A percentile compares a stretch with the other conserved stretches of the same genome.
phyloP scores from a whole-genome alignment of 2,797 vertebrate genomes.

The Huso huso region DNA sequence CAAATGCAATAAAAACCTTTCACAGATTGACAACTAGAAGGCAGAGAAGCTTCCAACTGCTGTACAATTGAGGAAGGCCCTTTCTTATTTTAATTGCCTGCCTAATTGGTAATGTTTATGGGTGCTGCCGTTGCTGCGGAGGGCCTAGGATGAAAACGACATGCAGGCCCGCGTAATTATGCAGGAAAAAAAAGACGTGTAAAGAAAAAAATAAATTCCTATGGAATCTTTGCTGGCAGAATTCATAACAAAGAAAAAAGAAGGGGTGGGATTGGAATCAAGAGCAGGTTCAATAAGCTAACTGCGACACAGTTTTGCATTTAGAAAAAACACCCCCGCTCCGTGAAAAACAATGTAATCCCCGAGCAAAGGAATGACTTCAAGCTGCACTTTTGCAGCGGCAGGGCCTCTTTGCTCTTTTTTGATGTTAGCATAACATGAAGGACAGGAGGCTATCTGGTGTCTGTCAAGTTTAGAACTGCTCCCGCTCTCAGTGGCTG shows the following conservation, averaged over 20 bases:
- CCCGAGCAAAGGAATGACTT: slow-evolving; percentile 60
- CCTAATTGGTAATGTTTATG: slow-evolving; percentile 96
- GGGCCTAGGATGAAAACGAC: slow-evolving; percentile 54
- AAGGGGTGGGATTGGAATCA: slow-evolving; percentile 29
- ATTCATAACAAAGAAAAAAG: slow-evolving; percentile 42
- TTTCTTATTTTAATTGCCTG: slow-evolving; percentile 89
- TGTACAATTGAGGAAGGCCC: slow-evolving; percentile 68
- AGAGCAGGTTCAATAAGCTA: slow-evolving; percentile 38
- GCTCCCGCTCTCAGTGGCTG: slow-evolving; percentile 59
- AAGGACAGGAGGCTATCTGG: slow-evolving; percentile 68
- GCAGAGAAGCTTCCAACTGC: slow-evolving; percentile 60
- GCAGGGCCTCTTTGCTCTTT: slow-evolving; percentile 48
- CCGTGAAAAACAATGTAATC: slow-evolving; percentile 48
- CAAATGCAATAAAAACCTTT: slow-evolving; percentile 66
- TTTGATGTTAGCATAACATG: slow-evolving; percentile 72
- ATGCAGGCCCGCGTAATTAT: slow-evolving; percentile 70
- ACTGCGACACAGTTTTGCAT: slow-evolving; percentile 3
- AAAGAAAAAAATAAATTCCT: slow-evolving; percentile 34
- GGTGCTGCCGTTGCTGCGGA: slow-evolving; percentile 61
- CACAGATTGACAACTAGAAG: slow-evolving; percentile 61
- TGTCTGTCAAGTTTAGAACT: slow-evolving; percentile 75
- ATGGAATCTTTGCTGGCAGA: slow-evolving; percentile 40
- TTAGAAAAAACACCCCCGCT: slow-evolving; percentile 17
- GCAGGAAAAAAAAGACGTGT: slow-evolving; percentile 36
- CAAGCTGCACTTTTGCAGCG: slow-evolving; percentile 61